phyloP scores from a whole-genome alignment of 2,888 invertebrate species.

The Mythimna lalbum region DNA sequence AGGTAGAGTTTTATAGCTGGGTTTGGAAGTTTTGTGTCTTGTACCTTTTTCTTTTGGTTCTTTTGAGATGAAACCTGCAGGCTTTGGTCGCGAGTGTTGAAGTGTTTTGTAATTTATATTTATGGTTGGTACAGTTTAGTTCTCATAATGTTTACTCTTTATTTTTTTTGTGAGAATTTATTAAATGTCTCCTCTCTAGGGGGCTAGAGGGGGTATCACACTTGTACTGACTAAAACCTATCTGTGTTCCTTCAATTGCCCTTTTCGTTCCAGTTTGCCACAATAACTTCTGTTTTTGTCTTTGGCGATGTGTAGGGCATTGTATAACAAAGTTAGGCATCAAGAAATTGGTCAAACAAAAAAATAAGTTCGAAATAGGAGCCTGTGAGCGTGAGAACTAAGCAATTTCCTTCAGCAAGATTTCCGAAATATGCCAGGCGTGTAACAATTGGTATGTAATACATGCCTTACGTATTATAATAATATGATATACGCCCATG shows the following conservation, averaged over 20 bases:
- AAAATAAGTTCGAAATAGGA: not conserved
- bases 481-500: slow-evolving; percentile 24
- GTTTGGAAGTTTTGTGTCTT: slow-evolving; percentile 39
- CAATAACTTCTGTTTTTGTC: too few species aligned
- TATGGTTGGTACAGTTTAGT: not conserved
- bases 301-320: too few species aligned
- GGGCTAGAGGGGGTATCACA: too few species aligned
- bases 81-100: slow-evolving; percentile 12
- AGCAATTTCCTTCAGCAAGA: not conserved
- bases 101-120: slow-evolving; percentile 5
- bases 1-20: slow-evolving; percentile 47
- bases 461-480: not conserved
- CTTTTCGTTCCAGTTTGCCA: too few species aligned
- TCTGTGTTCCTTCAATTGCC: too few species aligned
- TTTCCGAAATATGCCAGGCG: slow-evolving; percentile 9
- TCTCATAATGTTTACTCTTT: too few species aligned
- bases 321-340: not conserved
- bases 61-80: slow-evolving; percentile 31
- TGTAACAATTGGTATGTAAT: slow-evolving; percentile 9
- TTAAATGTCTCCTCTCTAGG: too few species aligned
- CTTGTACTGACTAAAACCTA: too few species aligned
- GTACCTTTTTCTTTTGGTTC: slow-evolving; percentile 36
- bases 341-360: not conserved
- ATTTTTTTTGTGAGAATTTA: too few species aligned
- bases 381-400: not conserved